Conservation (phyloP, 2,113 vertebrate species). For the Reinhardtius hippoglossoides region DNA sequence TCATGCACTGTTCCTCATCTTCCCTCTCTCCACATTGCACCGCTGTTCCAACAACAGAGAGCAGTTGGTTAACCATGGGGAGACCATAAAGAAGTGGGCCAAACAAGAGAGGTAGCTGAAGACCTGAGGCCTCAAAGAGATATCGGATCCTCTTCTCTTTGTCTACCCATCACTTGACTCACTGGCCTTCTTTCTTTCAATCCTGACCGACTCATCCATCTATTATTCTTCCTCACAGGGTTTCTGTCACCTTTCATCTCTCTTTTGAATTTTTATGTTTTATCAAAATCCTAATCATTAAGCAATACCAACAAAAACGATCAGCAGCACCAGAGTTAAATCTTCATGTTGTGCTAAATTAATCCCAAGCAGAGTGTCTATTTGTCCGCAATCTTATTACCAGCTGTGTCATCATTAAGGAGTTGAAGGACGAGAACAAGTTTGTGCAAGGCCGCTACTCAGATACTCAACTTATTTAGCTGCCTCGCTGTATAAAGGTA, state of each 20-base stretch:
- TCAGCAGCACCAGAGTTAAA: background rate
- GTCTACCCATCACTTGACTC: constrained; percentile 35
- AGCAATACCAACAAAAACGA: constrained; percentile 7
- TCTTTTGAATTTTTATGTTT: constrained; percentile 27
- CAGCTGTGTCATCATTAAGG: constrained; percentile 15
- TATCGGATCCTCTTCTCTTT: constrained; percentile 37
- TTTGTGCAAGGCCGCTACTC: background rate
- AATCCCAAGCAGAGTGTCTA: constrained; percentile 7
- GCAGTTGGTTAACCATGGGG: constrained; percentile 39
- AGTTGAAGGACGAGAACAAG: constrained; percentile 13
- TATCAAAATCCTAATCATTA: constrained; percentile 39
- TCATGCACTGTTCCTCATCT: constrained; percentile 37
- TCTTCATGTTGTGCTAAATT: background rate
- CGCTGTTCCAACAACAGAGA: constrained; percentile 50
- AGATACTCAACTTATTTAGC: background rate
- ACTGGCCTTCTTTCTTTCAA: constrained; percentile 4
- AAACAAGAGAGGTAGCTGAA: constrained; percentile 51
- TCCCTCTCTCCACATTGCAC: constrained; percentile 31
- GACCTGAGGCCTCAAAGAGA: constrained; percentile 60
- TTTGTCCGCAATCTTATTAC: background rate
- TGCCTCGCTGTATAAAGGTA: background rate
- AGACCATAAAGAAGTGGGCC: constrained; percentile 50
- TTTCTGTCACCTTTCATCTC: constrained; percentile 36
- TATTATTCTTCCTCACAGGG: constrained; percentile 21
- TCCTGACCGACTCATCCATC: constrained; percentile 14